Evolutionary conservation across 2,113 vertebrate species (phyloP).

Genomic region (Cynoglossus semilaevis): DNA sequence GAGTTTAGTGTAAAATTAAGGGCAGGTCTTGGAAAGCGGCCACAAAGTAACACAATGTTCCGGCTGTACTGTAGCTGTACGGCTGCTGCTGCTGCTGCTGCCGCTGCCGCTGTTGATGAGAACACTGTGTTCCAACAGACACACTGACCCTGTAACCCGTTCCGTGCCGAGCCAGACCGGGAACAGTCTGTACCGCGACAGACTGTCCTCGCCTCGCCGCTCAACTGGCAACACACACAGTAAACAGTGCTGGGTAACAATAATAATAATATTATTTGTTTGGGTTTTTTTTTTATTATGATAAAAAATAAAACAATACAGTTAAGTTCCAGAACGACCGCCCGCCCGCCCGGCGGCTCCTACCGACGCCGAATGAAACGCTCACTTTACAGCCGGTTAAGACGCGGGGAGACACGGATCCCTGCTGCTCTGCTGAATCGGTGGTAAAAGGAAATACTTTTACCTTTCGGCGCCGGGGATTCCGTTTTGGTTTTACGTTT

Average conservation of each 20-base stretch:
- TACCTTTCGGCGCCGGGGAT: background rate
- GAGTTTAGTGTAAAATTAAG: slow-evolving; percentile 73
- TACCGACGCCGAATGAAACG: slow-evolving; percentile 41
- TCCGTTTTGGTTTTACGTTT: background rate
- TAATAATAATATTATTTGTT: too few species aligned
- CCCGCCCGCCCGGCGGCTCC: background rate
- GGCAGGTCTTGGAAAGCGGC: slow-evolving; percentile 82
- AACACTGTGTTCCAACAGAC: slow-evolving; percentile 83
- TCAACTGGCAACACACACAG: slow-evolving; percentile 59
- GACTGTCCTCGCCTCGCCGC: slow-evolving; percentile 61
- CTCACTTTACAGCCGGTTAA: slow-evolving; percentile 27
- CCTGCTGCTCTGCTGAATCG: slow-evolving; percentile 18
- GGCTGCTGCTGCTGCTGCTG: slow-evolving; percentile 72
- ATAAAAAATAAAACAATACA: background rate
- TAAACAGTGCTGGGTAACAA: slow-evolving; percentile 23
- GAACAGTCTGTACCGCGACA: slow-evolving; percentile 75
- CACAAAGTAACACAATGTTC: slow-evolving; percentile 87
- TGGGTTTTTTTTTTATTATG: too few species aligned
- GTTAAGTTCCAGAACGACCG: background rate
- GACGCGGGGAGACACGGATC: slow-evolving; percentile 38
- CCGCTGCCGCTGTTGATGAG: slow-evolving; percentile 79
- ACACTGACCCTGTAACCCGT: slow-evolving; percentile 83
- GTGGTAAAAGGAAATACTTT: background rate
- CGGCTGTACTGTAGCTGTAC: slow-evolving; percentile 77
- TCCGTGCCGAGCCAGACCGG: slow-evolving; percentile 69